These are phyloP conservation scores for Eupleurogrammus muticus DNA, from an alignment of 2,797 vertebrate species.

Conservation along the genomic window DNA sequence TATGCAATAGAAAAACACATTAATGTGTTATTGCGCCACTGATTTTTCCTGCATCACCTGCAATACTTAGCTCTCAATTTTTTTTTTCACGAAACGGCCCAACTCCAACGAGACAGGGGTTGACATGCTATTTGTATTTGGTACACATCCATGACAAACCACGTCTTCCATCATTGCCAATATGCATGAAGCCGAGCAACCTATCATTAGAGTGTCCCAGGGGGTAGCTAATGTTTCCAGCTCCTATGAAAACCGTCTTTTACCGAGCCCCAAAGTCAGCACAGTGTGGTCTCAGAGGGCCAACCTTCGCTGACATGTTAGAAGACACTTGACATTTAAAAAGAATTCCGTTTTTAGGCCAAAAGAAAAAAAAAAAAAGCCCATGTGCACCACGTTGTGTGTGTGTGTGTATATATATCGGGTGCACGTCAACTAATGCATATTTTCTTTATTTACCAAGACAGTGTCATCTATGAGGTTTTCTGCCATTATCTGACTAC, in stretches of 20 bases:
- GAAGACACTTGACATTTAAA: conserved; percentile 63
- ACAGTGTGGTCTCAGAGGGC: conserved; percentile 43
- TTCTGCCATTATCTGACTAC: too few relatives aligned
- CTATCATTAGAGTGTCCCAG: conserved; percentile 65
- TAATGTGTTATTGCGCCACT: neutral
- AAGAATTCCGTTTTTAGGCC: conserved; percentile 38
- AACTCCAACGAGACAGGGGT: conserved; percentile 6
- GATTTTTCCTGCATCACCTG: conserved; percentile 21
- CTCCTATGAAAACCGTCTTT: conserved; percentile 46
- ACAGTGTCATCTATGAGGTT: neutral
- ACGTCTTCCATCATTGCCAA: conserved; percentile 49
- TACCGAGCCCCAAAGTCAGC: conserved; percentile 43
- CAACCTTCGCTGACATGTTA: conserved; percentile 44
- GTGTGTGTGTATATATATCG: neutral
- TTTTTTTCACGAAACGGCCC: conserved; percentile 16
- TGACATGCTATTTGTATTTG: conserved; percentile 38
- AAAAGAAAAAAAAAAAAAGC: conserved; percentile 28
- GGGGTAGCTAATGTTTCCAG: conserved; percentile 66
- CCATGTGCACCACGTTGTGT: conserved; percentile 7
- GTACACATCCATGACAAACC: conserved; percentile 51
- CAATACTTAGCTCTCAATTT: conserved; percentile 1
- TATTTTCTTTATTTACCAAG: neutral
- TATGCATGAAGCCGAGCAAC: conserved; percentile 46
- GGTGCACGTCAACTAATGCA: neutral
- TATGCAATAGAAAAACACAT: neutral